Percentiles rank a stretch among this genome's conserved stretches.
Conservation (phyloP, 2,797 vertebrate genomes). For the Chelon auratus region DNA sequence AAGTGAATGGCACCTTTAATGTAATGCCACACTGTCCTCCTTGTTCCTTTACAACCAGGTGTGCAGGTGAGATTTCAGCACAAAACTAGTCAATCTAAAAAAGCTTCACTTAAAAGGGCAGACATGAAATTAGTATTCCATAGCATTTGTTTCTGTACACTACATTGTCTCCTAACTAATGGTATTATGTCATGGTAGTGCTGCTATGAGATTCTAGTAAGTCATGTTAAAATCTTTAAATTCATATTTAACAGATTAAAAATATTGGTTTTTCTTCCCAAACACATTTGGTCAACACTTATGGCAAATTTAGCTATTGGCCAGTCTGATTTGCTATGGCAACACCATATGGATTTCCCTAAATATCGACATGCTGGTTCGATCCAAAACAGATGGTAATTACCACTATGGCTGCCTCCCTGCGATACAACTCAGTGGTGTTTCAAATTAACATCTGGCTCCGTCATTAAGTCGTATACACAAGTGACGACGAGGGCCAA, state of each 20-base stretch:
- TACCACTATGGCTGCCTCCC: conserved; percentile 63
- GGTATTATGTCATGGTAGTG: too few species aligned
- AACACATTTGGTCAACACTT: conserved; percentile 22
- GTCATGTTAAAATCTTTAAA: background rate
- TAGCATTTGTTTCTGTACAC: background rate
- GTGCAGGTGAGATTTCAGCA: conserved; percentile 26
- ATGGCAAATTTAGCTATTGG: conserved; percentile 38
- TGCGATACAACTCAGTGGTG: conserved; percentile 70
- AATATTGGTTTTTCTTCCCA: conserved; percentile 6
- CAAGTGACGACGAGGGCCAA: conserved; percentile 35
- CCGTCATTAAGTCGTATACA: conserved; percentile 58
- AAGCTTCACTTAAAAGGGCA: background rate
- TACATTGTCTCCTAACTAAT: background rate
- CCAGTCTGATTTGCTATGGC: conserved; percentile 31
- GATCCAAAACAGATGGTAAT: conserved; percentile 82
- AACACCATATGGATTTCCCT: conserved; percentile 55
- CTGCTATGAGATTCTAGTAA: background rate
- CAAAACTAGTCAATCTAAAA: conserved; percentile 7
- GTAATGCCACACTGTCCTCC: conserved; percentile 13
- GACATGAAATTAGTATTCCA: background rate
- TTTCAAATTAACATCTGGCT: conserved; percentile 81
- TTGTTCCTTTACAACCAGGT: conserved; percentile 21
- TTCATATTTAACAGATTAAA: background rate
- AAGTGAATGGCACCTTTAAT: conserved; percentile 13
- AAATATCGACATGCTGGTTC: conserved; percentile 54